Percentiles rank a stretch among this genome's conserved stretches.
Conservation (phyloP, 2,797 vertebrate genomes). For the Sebastes vulpes region DNA sequence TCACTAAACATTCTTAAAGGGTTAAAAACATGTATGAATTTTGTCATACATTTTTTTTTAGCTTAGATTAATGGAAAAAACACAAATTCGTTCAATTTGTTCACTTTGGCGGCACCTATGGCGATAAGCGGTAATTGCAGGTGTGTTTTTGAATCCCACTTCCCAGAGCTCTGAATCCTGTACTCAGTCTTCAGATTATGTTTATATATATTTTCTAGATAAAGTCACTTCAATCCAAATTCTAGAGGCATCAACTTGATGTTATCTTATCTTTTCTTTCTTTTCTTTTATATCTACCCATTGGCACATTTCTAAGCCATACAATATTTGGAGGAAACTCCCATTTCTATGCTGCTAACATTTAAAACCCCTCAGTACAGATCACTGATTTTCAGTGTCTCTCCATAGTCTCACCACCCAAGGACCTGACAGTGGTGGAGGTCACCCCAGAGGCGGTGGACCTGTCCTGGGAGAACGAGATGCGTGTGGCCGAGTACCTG, state of each 20-base stretch:
- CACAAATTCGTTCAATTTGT: too few species aligned
- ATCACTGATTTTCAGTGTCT: slow-evolving; percentile 16
- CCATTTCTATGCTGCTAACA: background rate
- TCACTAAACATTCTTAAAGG: background rate
- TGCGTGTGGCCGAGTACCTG: slow-evolving; percentile 92
- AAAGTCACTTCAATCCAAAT: background rate
- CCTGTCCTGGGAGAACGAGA: slow-evolving; percentile 95
- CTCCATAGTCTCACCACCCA: slow-evolving; percentile 93
- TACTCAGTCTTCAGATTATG: background rate
- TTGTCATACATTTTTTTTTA: background rate
- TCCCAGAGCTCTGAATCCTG: background rate
- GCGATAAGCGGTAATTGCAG: too few species aligned
- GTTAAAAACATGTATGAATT: background rate
- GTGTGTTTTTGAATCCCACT: too few species aligned
- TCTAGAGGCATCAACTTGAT: background rate
- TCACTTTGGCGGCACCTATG: too few species aligned
- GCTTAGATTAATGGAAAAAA: background rate
- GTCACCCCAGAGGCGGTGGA: slow-evolving; percentile 94
- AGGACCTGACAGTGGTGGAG: slow-evolving; percentile 90
- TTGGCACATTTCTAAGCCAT: background rate
- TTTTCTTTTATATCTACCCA: background rate
- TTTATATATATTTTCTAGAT: background rate
- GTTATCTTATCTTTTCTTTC: background rate
- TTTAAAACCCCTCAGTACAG: background rate
- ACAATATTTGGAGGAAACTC: background rate